Evolutionary conservation across 2,888 invertebrate species (phyloP), one percentile per base, ranked within the genome.

Genomic region (Coenonympha glycerion): DNA sequence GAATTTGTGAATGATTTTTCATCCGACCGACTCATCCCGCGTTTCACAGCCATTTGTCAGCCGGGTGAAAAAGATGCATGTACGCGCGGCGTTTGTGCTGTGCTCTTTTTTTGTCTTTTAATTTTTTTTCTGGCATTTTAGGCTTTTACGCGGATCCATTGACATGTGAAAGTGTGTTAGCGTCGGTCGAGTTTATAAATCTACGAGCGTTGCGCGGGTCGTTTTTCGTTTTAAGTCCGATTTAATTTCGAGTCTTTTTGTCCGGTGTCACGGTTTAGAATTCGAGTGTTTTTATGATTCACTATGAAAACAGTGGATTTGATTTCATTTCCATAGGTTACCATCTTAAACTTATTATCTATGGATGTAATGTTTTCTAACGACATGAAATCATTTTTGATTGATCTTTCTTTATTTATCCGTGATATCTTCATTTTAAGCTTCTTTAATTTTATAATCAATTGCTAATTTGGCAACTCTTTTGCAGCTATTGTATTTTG

Each of bases 101-200:
- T 58, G 61, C 55, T 62, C 65, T 65, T 68, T 63, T 64, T 65
- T 61, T 58, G 49, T 53, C 52, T 59, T 71, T 37, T 26, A 37
- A 13, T 26, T 73, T 76, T 77, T 80, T 78, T 71, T n/a, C n/a
- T 64, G 65, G 69, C 71, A 79, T 85, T 85, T 85, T 79, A 75
- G 76, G 86, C 86, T 87, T 86, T 87, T 82, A 86, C 84, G 79
- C 69, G 77, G 71, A 78, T 76, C 81, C 84, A 85, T 83, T 83
- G 86, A 86, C 86, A 86, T 83, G 84, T 74, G 78, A 83, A 84
- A 86, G 83, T 85, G 85, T 86, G 86, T 86, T 86, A 85, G 80
- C 77, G 77, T 76, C 77, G 68, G 68, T 68, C 63, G 68, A 73
- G 79, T 85, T 79, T 83, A 82, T 86, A 82, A 84, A 87, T 83